These are phyloP conservation scores for Boloria euphrosyne DNA, from an alignment of 2,888 invertebrate genomes.

Conservation along the genomic window DNA sequence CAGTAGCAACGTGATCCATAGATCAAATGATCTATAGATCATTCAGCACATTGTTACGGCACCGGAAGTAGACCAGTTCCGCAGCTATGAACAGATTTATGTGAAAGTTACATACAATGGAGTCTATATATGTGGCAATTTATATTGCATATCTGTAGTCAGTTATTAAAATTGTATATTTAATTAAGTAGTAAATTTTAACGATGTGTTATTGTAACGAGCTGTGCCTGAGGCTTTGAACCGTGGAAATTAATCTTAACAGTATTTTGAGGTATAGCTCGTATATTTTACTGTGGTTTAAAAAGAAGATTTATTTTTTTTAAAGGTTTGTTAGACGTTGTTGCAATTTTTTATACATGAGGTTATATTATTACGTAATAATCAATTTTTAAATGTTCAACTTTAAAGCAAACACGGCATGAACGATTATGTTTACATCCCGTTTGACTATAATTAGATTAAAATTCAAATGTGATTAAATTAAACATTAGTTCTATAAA, in stretches of 20 bases:
- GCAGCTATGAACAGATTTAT: neutral
- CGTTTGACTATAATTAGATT: too few relatives aligned
- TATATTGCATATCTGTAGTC: neutral
- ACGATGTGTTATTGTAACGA: constrained; percentile 6
- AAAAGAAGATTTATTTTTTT: too few relatives aligned
- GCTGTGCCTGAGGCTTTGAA: neutral
- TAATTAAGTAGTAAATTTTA: constrained; percentile 5
- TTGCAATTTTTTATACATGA: too few relatives aligned
- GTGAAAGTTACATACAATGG: constrained; percentile 21
- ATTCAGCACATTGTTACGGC: constrained; percentile 23
- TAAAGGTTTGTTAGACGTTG: too few relatives aligned
- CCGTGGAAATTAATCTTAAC: neutral
- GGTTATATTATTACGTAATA: too few relatives aligned
- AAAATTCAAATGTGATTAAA: too few relatives aligned
- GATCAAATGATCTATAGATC: constrained; percentile 13
- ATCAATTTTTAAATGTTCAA: too few relatives aligned
- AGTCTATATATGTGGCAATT: constrained; percentile 6
- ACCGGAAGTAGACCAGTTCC: constrained; percentile 22
- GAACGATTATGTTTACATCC: too few relatives aligned
- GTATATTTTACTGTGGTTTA: too few relatives aligned
- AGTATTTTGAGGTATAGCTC: too few relatives aligned
- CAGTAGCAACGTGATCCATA: constrained; percentile 9
- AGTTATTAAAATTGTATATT: constrained; percentile 8
- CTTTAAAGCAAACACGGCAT: too few relatives aligned
- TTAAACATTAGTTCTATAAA: too few relatives aligned